phyloP scores from a whole-genome alignment of 2,888 invertebrate genomes.

The Operophtera brumata region DNA sequence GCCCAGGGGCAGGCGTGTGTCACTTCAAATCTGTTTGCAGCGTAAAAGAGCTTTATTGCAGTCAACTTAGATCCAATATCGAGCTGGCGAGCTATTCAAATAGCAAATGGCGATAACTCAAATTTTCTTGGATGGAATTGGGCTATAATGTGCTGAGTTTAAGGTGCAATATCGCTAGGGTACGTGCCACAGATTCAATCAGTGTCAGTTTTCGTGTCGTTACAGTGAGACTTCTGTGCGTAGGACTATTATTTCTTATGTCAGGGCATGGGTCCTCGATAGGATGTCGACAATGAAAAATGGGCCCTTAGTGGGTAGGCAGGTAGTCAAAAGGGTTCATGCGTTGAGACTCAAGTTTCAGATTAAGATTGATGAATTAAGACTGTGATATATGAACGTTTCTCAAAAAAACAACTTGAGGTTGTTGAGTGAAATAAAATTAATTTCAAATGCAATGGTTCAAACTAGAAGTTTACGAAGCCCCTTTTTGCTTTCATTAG shows the following conservation, averaged over 20 bases:
- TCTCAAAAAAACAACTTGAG: too few relatives aligned
- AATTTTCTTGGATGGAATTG: too few relatives aligned
- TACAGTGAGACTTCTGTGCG: neutral
- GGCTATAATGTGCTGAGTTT: too few relatives aligned
- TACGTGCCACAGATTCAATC: too few relatives aligned
- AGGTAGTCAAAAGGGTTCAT: conserved; percentile 28
- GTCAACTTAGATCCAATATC: neutral
- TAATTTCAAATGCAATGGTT: too few relatives aligned
- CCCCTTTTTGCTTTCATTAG: too few relatives aligned
- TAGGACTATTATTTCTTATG: neutral
- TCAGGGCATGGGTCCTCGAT: conserved; percentile 18
- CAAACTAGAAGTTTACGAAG: too few relatives aligned
- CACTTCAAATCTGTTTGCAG: conserved; percentile 9
- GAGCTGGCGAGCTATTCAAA: too few relatives aligned
- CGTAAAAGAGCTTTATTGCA: conserved; percentile 16
- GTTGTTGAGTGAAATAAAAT: too few relatives aligned
- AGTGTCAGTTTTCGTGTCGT: too few relatives aligned
- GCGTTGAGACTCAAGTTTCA: conserved; percentile 18
- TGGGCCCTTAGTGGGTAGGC: conserved; percentile 21
- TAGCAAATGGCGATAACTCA: too few relatives aligned
- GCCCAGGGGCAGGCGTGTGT: neutral
- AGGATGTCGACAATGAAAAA: conserved; percentile 32
- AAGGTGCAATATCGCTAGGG: too few relatives aligned
- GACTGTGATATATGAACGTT: neutral
- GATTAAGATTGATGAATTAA: conserved; percentile 25